A percentile compares a stretch with the other conserved stretches of the same genome.
Evolutionary conservation across 2,888 invertebrate species (phyloP).

Genomic region (Drosophila helvetica): DNA sequence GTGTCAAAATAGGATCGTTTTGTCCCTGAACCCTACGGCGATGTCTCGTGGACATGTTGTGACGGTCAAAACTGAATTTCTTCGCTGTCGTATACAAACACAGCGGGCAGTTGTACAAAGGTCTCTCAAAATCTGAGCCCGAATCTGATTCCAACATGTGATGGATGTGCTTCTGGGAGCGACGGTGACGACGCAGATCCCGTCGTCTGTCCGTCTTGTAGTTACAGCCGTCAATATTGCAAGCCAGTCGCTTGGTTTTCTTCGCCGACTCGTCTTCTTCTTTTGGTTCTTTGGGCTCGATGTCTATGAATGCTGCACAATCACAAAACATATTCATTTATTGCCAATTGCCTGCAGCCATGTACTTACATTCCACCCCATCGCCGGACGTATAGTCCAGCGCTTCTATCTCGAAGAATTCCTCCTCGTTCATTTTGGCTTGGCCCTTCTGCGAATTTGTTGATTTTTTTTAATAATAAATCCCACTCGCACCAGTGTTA

Average conservation of each 20-base stretch:
- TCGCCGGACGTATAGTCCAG: background rate
- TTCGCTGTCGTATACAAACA: slow-evolving; percentile 35
- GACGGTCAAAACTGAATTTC: slow-evolving; percentile 21
- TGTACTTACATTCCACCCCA: slow-evolving; percentile 11
- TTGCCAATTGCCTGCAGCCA: background rate
- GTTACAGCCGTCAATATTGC: slow-evolving; percentile 24
- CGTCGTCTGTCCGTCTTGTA: slow-evolving; percentile 31
- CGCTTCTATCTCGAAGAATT: slow-evolving; percentile 4
- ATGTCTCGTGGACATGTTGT: slow-evolving; percentile 20
- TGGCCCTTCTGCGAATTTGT: background rate
- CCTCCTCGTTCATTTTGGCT: background rate
- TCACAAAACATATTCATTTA: background rate
- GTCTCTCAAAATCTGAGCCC: slow-evolving; percentile 33
- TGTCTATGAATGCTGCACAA: slow-evolving; percentile 5
- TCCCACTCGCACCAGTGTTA: background rate
- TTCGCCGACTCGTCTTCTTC: background rate
- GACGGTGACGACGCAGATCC: slow-evolving; percentile 29
- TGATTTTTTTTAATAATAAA: background rate
- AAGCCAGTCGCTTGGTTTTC: slow-evolving; percentile 17
- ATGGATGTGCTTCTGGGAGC: slow-evolving; percentile 23
- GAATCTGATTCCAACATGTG: slow-evolving; percentile 8
- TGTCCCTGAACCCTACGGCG: slow-evolving; percentile 1
- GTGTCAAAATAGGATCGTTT: background rate
- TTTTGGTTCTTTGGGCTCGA: background rate
- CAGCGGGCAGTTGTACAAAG: slow-evolving; percentile 12